These are phyloP conservation scores for Drosophila niveifrons DNA, from an alignment of 2,888 invertebrate genomes.

Conservation along the genomic window DNA sequence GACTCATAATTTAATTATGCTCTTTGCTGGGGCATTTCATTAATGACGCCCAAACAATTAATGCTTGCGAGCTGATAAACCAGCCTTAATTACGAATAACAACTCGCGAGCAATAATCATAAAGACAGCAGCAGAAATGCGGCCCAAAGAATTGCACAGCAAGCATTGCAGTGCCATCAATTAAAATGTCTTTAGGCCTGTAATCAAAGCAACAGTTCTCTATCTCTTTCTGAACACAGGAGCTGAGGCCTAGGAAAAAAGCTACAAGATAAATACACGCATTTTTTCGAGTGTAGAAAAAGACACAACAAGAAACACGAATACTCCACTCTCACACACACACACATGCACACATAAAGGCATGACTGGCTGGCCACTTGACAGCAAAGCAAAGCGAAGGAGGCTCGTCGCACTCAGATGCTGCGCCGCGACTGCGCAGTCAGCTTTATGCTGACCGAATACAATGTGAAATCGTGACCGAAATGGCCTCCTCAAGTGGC, in stretches of 20 bases:
- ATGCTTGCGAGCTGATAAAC: slow-evolving; percentile 14
- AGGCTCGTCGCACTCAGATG: slow-evolving; percentile 65
- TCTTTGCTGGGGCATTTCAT: background rate
- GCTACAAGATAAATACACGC: slow-evolving; percentile 10
- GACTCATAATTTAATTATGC: background rate
- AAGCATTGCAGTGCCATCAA: slow-evolving; percentile 43
- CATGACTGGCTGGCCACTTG: slow-evolving; percentile 41
- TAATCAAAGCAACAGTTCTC: slow-evolving; percentile 52
- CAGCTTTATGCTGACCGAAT: slow-evolving; percentile 44
- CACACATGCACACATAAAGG: slow-evolving; percentile 10
- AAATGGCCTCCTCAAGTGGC: slow-evolving; percentile 76
- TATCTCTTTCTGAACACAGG: background rate
- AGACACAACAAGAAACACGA: slow-evolving; percentile 33
- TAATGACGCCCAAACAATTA: slow-evolving; percentile 4
- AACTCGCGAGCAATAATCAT: slow-evolving; percentile 53
- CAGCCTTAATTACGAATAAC: slow-evolving; percentile 35
- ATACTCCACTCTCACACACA: slow-evolving; percentile 35
- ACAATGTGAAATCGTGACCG: slow-evolving; percentile 75
- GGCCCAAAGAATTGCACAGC: slow-evolving; percentile 25
- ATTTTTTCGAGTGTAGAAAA: slow-evolving; percentile 48
- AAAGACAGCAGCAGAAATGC: slow-evolving; percentile 38
- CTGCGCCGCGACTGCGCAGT: slow-evolving; percentile 60
- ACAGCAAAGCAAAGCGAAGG: slow-evolving; percentile 57
- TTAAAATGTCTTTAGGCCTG: slow-evolving; percentile 59
- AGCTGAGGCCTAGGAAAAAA: background rate